phyloP scores from a whole-genome alignment of 2,797 vertebrate species.

The Coccyzus lansbergi region DNA sequence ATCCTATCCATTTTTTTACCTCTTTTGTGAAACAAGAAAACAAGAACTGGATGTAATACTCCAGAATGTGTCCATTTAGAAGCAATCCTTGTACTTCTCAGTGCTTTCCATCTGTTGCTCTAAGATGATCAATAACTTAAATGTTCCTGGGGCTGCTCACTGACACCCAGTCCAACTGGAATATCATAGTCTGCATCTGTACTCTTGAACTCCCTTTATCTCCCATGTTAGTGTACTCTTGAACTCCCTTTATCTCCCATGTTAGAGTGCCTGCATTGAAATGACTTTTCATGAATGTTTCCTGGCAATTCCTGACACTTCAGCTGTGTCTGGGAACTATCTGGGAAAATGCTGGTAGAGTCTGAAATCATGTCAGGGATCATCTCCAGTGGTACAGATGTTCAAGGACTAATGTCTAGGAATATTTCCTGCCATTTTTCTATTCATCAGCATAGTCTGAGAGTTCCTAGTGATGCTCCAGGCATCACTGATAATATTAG shows the following conservation, averaged over 20 bases:
- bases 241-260: neutral
- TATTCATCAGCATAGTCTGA: neutral
- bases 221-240: neutral
- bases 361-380: neutral
- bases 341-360: neutral
- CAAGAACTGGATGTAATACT: neutral
- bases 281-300: neutral
- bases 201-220: neutral
- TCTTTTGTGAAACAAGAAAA: neutral
- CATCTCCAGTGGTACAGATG: accelerated
- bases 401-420: neutral
- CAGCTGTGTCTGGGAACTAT: neutral
- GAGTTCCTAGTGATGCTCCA: neutral
- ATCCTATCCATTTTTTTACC: neutral
- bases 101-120: neutral
- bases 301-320: neutral
- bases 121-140: neutral
- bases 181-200: neutral
- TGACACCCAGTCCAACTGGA: neutral
- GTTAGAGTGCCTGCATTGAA: neutral
- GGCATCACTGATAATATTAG: neutral
- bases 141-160: neutral
- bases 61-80: neutral
- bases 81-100: neutral
- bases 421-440: neutral